Evolutionary conservation across 2,113 vertebrate genomes (phyloP).

Genomic region (Tapirus terrestris): DNA sequence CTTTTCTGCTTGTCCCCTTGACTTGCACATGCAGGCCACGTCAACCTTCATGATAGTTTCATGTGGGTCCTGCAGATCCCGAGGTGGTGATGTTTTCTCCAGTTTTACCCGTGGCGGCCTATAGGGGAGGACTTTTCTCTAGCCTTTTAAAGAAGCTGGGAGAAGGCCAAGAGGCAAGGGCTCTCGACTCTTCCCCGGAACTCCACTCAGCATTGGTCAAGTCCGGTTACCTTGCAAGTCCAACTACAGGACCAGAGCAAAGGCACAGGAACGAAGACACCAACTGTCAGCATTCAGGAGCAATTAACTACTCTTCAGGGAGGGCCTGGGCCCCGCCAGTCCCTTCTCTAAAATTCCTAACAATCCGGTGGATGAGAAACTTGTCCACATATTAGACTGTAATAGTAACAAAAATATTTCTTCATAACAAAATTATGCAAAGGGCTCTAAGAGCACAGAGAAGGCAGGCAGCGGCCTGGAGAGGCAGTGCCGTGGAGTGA

Average conservation of each 20-base stretch:
- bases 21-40: background rate
- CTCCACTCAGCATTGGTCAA: background rate
- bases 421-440: background rate
- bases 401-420: background rate
- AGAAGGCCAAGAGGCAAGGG: background rate
- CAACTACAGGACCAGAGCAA: background rate
- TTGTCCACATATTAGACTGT: too few species aligned
- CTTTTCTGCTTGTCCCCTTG: background rate
- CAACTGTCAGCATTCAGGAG: accelerated
- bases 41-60: background rate
- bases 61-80: accelerated
- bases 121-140: background rate
- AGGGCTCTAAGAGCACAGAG: background rate
- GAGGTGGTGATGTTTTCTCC: background rate
- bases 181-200: background rate
- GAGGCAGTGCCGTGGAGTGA: accelerated
- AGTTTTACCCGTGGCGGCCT: background rate
- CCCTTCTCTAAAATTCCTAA: background rate
- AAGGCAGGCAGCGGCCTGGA: background rate
- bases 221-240: background rate
- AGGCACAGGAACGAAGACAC: background rate
- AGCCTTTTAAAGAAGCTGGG: background rate
- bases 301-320: accelerated
- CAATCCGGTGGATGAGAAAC: background rate
- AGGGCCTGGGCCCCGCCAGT: background rate